Evolutionary conservation across 2,113 vertebrate genomes (phyloP), one percentile per base, ranked within the genome.

Genomic region (Ancistrus triradiatus): DNA sequence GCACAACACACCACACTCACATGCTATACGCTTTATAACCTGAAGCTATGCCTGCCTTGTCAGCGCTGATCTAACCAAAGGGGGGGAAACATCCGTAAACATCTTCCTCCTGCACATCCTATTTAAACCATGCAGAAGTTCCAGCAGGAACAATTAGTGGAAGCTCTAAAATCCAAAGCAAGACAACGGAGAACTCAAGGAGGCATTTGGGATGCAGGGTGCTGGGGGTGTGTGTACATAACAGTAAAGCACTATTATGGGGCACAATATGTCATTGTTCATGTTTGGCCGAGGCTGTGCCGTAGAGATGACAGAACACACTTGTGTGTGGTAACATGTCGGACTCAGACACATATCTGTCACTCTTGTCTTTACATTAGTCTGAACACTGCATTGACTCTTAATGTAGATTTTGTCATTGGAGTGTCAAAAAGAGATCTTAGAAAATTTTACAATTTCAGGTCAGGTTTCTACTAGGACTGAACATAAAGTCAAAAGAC

Each of bases 201-300:
- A 77, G 67, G 72, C 43, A 47, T 78, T 70, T 71, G 58, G 71
- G 65, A 75, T 70, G 65, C 61, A 73, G 70, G 64, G 68, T 73
- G 68, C 60, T 48, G 49, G 64, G n/a, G 75, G 72, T 38, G 70
- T 65, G 70, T 73, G 69, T 74, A 81, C 76, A 83, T 73, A 84
- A 85, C 81, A 81, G 76, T 72, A 70, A 69, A 75, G 61, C 77
- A 79, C 74, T 82, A 77, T 80, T 81, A 79, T 77, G 53, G 11
- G n/a, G 27, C 73, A 88, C 85, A 88, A 80, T 83, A 69, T 66
- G 62, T 42, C 57, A 80, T 84, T 88, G 86, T 88, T 82, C 67
- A 25, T 7, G 21, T 55, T 53, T 59, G 55, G 66, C 56, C 37
- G 24, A 63, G 68, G 63, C 70, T 31, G 59, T 19, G 18, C 69